Base-by-base conservation (phyloP, 1,140 invertebrate species). In the Pseudomyrmex sp. region DNA sequence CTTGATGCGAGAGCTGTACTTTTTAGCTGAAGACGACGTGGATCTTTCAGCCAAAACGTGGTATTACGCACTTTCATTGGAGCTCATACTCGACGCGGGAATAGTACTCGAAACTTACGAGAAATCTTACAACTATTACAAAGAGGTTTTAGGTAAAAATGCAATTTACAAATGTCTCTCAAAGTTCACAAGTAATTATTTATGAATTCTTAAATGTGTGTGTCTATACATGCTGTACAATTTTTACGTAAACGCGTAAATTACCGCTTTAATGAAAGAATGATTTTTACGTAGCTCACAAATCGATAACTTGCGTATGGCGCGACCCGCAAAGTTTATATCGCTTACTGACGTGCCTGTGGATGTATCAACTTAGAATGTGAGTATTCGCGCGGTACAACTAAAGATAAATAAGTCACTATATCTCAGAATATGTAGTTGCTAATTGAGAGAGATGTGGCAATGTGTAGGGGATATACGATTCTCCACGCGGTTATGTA, bases 51-150 rank as follows among this genome's bases (percentile, higher is more conserved):
- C 83, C 0, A 87, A 89, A n/a, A 92, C 90, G 0, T 92, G 92
- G 92, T 92, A 92, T 70, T 89, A 92, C 18, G 91, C 92, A 2
- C 87, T 92, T 12, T 90, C 83, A 35, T 75, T 92, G 56, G 91
- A 92, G 52, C 18, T 92, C 0, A 20, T 87, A 0, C 44, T 92
- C 18, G 90, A 92, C 8, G 87, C 84, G 23, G 89, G 90, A 20
- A 85, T 92, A n/a, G 1, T 85, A 1, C 66, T 92, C 18, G 88
- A 92, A 62, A 85, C 86, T 0, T 91, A 85, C 12, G 85, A 90
- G 8, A 48, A n/a, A 13, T 90, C 87, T 61, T n/a, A 58, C 1
- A 8, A n/a, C 0, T 85, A 86, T 50, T 88, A 91, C 5, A 8
- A 50, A 0, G 82, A 63, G 46, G 44, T 89, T 10, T 9, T 85